Conservation (phyloP, 2,113 vertebrate species). For the Phocoena sinus region DNA sequence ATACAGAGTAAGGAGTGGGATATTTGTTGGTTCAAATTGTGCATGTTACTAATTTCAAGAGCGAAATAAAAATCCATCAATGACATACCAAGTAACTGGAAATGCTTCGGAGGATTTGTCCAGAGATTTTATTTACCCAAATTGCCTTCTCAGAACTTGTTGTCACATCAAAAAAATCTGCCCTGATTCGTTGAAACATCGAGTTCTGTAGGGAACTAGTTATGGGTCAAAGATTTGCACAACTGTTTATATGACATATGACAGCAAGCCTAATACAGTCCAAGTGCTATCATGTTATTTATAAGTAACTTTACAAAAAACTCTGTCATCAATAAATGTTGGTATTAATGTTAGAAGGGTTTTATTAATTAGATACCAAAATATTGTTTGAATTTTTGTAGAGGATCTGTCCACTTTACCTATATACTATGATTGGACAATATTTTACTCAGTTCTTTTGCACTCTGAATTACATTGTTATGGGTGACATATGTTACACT, state of each 20-base stretch:
- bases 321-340: neutral
- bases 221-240: neutral
- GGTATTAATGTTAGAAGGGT: neutral
- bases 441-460: neutral
- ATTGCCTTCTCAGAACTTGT: slow-evolving; percentile 34
- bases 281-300: neutral
- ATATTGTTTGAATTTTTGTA: neutral
- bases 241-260: neutral
- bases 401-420: neutral
- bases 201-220: neutral
- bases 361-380: neutral
- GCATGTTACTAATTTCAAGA: slow-evolving; percentile 59
- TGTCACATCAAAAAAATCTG: neutral
- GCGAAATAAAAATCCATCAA: slow-evolving; percentile 68
- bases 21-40: slow-evolving; percentile 40
- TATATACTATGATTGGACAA: neutral
- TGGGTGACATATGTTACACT: neutral
- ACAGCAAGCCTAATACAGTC: neutral
- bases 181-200: slow-evolving; percentile 27
- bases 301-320: neutral
- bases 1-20: slow-evolving; percentile 26
- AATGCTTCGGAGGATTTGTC: slow-evolving; percentile 55
- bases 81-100: slow-evolving; percentile 67
- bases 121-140: slow-evolving; percentile 52
- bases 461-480: neutral